Conservation (phyloP, 2,113 vertebrate species). For the Tricholaema leucomelas region DNA sequence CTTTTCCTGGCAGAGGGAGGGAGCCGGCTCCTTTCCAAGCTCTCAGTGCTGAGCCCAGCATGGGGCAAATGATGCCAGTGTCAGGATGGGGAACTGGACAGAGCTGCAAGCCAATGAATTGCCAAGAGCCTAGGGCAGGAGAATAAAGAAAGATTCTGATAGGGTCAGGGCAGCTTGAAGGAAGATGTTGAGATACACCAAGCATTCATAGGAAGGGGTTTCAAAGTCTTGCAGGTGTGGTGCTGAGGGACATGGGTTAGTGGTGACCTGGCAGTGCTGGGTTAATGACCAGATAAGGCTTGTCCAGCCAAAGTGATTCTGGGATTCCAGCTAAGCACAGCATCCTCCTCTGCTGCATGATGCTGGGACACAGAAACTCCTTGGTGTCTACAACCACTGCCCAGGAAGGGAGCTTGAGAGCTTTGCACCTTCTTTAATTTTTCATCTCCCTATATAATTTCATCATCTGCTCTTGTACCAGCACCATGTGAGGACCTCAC, state of each 20-base stretch:
- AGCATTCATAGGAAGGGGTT: background rate
- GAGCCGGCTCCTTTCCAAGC: background rate
- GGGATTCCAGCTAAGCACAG: background rate
- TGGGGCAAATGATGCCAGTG: fast-evolving
- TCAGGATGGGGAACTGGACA: background rate
- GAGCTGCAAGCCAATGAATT: background rate
- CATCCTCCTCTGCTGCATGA: background rate
- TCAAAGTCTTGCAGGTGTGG: no score
- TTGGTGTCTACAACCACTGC: background rate
- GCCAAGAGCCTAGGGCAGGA: background rate
- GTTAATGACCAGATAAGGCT: no score
- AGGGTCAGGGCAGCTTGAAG: background rate
- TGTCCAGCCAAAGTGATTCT: background rate
- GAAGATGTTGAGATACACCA: background rate
- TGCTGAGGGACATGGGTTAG: no score
- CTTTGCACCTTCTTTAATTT: background rate
- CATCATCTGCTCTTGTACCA: background rate
- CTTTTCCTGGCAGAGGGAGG: background rate
- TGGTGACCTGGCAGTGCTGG: no score
- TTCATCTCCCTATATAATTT: background rate
- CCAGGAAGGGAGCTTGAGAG: background rate
- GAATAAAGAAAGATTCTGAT: background rate
- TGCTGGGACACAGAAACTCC: background rate
- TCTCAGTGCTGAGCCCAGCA: background rate
- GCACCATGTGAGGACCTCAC: background rate